Conservation (phyloP, 2,797 vertebrate species). For the Gymnothorax javanicus region DNA sequence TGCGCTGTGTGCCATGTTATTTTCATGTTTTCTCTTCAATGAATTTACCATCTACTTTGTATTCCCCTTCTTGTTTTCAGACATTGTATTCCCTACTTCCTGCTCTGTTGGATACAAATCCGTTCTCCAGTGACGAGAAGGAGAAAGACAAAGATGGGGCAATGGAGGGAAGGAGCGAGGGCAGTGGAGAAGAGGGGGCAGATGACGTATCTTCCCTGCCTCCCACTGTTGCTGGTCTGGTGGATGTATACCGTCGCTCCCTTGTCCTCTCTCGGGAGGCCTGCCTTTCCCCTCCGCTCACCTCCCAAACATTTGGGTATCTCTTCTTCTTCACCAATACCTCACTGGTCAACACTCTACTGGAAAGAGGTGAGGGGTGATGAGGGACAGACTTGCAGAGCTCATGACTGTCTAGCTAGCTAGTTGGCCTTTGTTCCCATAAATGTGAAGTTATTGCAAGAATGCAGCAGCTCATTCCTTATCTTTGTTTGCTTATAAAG, state of each 20-base stretch:
- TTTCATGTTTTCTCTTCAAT: not conserved
- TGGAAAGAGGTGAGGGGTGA: conserved; percentile 83
- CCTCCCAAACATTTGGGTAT: conserved; percentile 93
- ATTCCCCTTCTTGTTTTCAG: conserved; percentile 56
- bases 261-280: conserved; percentile 83
- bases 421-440: not conserved
- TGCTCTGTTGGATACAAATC: conserved; percentile 87
- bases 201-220: conserved; percentile 81
- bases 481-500: conserved; percentile 14
- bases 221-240: conserved; percentile 78
- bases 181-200: conserved; percentile 62
- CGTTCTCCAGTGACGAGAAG: conserved; percentile 79
- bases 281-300: conserved; percentile 85
- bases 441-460: not conserved
- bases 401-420: not conserved
- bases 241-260: conserved; percentile 86
- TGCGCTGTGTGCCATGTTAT: not conserved
- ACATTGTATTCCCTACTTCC: conserved; percentile 89
- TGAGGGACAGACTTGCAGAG: not conserved
- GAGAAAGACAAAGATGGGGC: conserved; percentile 65
- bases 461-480: not conserved
- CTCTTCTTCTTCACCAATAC: conserved; percentile 96
- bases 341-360: conserved; percentile 87
- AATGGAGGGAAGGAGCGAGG: conserved; percentile 31
- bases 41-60: not conserved